These are phyloP conservation scores for Aphelocoma californica DNA, from an alignment of 2,797 vertebrate species.

Conservation along the genomic window DNA sequence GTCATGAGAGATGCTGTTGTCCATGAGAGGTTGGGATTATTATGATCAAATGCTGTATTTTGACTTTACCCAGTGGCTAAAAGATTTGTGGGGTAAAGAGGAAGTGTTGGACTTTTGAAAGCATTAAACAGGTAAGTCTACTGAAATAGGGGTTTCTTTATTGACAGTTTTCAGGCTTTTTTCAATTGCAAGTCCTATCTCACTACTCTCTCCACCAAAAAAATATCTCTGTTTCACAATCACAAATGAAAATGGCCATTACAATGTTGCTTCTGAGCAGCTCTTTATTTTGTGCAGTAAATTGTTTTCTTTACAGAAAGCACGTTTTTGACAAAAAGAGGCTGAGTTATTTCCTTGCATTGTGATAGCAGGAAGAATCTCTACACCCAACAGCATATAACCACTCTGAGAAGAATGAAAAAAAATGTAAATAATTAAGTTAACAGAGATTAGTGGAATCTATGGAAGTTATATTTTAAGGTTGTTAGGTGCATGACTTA, in stretches of 20 bases:
- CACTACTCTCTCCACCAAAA: background rate
- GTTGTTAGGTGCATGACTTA: background rate
- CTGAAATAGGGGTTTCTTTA: background rate
- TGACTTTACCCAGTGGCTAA: slow-evolving; percentile 68
- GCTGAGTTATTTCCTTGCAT: background rate
- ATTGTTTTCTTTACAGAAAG: background rate
- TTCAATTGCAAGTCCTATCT: background rate
- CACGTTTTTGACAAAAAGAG: background rate
- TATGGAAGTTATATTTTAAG: background rate
- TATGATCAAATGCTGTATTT: slow-evolving; percentile 68
- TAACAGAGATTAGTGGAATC: background rate
- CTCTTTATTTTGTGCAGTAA: background rate
- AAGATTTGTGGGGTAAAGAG: slow-evolving; percentile 47
- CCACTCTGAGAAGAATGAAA: background rate
- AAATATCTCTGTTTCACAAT: background rate
- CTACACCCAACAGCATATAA: background rate
- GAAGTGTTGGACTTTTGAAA: slow-evolving; percentile 66
- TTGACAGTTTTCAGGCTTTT: background rate
- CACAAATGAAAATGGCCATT: background rate
- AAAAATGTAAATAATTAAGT: background rate
- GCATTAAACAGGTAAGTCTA: slow-evolving; percentile 67
- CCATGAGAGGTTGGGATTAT: slow-evolving; percentile 69
- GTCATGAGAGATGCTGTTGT: slow-evolving; percentile 67
- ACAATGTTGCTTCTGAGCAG: background rate
- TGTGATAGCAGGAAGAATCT: background rate